phyloP scores from a whole-genome alignment of 2,113 vertebrate genomes.

The Nanorana parkeri region DNA sequence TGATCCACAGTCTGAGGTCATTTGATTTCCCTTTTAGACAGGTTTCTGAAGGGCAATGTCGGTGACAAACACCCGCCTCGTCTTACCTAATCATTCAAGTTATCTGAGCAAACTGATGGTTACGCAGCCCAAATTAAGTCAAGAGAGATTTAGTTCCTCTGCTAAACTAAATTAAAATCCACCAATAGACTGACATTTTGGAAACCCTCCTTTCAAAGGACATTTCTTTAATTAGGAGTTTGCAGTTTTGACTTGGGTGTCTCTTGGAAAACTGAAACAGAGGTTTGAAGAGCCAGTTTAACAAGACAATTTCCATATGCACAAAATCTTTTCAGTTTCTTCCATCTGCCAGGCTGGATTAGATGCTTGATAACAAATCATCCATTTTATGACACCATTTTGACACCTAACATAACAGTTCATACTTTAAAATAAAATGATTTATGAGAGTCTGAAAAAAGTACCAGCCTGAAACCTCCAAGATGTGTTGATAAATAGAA shows the following conservation, averaged over 20 bases:
- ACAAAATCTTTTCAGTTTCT: neutral
- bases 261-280: conserved; percentile 16
- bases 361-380: conserved; percentile 7
- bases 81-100: conserved; percentile 17
- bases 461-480: neutral
- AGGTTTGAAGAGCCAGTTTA: neutral
- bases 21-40: neutral
- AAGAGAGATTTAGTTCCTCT: neutral
- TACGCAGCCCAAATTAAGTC: neutral
- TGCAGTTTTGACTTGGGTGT: conserved; percentile 10
- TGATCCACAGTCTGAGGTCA: conserved; percentile 24
- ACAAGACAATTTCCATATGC: conserved; percentile 1
- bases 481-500: neutral
- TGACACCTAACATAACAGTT: conserved; percentile 31
- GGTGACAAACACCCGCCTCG: conserved; percentile 7
- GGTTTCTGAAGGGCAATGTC: neutral
- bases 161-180: conserved; percentile 9
- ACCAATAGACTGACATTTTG: neutral
- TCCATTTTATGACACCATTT: conserved; percentile 29
- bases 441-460: conserved; percentile 20
- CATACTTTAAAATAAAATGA: conserved; percentile 27
- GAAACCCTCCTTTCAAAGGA: neutral
- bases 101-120: neutral
- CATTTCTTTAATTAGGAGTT: conserved; percentile 15
- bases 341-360: neutral